phyloP scores from a whole-genome alignment of 2,113 vertebrate species.

The Tringa solitaria region DNA sequence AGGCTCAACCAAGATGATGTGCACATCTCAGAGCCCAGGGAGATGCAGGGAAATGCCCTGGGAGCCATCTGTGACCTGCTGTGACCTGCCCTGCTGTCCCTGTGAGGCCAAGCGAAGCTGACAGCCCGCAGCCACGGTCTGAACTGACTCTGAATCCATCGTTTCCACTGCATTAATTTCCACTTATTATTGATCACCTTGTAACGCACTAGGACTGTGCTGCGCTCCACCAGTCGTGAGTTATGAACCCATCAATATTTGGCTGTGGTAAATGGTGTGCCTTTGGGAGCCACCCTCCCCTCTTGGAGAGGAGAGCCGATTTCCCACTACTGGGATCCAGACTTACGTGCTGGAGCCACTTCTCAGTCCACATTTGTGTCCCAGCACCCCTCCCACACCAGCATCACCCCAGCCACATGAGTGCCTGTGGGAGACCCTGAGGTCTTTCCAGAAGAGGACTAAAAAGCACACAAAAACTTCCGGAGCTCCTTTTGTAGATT shows the following conservation, averaged over 20 bases:
- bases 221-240: neutral
- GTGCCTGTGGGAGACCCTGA: neutral
- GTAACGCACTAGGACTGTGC: neutral
- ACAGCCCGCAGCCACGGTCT: neutral
- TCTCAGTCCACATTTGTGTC: neutral
- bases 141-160: neutral
- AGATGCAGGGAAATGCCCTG: neutral
- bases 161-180: conserved; percentile 47
- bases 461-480: neutral
- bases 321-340: neutral
- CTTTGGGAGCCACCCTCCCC: neutral
- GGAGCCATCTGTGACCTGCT: neutral
- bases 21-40: neutral
- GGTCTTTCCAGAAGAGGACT: neutral
- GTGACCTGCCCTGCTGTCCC: neutral
- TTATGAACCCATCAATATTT: neutral
- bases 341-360: neutral
- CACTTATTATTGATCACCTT: conserved; percentile 31
- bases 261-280: neutral
- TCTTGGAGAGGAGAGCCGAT: neutral
- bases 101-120: neutral
- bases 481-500: neutral
- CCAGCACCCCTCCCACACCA: neutral
- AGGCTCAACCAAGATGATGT: neutral
- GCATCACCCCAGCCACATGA: fast-evolving